Conservation (phyloP, 2,888 invertebrate genomes). For the Ctenicera cuprea region DNA sequence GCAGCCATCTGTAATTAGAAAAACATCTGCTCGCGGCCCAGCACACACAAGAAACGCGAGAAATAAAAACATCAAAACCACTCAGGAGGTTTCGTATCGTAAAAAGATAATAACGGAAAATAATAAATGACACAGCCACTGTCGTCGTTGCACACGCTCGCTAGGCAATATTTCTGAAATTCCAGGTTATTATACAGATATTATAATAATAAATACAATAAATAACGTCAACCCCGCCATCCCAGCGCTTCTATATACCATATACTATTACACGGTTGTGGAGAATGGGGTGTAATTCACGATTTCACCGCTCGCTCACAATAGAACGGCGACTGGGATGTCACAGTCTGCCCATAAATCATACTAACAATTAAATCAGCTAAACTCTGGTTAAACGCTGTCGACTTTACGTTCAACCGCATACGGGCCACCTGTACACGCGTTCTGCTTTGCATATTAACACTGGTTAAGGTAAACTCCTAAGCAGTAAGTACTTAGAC, state of each 20-base stretch:
- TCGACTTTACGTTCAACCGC: conserved; percentile 63
- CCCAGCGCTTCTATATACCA: conserved; percentile 41
- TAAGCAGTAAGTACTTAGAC: conserved; percentile 13
- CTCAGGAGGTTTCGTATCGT: conserved; percentile 39
- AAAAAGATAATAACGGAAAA: conserved; percentile 42
- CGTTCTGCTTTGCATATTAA: conserved; percentile 45
- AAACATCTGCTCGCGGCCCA: conserved; percentile 44
- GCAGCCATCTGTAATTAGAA: conserved; percentile 44
- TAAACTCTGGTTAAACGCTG: conserved; percentile 68
- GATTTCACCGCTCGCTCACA: conserved; percentile 58
- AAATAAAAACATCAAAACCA: conserved; percentile 35
- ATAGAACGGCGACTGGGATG: conserved; percentile 64
- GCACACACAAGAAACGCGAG: conserved; percentile 14
- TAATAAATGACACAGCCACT: conserved; percentile 46
- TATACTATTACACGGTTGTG: conserved; percentile 56
- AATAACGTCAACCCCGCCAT: conserved; percentile 52
- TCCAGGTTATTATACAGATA: conserved; percentile 54
- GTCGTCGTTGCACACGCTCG: conserved; percentile 40
- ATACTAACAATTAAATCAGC: conserved; percentile 70
- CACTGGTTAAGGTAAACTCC: conserved; percentile 26
- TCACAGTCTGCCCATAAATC: conserved; percentile 68
- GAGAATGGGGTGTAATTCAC: conserved; percentile 62
- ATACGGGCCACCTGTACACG: conserved; percentile 66
- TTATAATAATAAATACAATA: conserved; percentile 58
- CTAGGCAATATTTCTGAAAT: conserved; percentile 47